These are phyloP conservation scores for Cloeon dipterum DNA, from an alignment of 2,888 invertebrate genomes.

Conservation along the genomic window DNA sequence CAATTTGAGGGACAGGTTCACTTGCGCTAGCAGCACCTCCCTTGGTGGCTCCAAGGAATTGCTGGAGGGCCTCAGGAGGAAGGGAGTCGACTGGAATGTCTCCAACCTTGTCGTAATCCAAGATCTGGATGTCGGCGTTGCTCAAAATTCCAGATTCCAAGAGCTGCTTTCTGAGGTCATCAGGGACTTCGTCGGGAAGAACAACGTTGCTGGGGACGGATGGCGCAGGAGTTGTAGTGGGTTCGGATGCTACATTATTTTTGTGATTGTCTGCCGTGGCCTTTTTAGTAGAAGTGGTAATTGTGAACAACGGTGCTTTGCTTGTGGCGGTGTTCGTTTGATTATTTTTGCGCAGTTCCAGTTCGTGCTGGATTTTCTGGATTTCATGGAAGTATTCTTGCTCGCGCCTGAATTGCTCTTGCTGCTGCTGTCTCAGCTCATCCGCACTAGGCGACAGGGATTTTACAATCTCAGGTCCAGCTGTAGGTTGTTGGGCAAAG, in stretches of 20 bases:
- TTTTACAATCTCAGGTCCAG: constrained; percentile 14
- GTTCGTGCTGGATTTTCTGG: not conserved
- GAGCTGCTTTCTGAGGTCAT: constrained; percentile 59
- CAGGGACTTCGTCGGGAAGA: constrained; percentile 70
- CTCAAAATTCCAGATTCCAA: constrained; percentile 66
- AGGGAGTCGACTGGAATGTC: constrained; percentile 62
- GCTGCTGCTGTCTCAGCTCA: constrained; percentile 23
- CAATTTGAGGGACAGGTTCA: constrained; percentile 40
- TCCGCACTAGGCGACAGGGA: constrained; percentile 12
- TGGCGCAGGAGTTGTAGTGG: constrained; percentile 11
- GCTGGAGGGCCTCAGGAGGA: constrained; percentile 65
- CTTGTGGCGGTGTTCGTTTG: too few relatives aligned
- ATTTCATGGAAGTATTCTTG: constrained; percentile 11
- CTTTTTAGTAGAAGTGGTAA: too few relatives aligned
- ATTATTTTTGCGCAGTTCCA: not conserved
- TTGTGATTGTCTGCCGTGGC: not conserved
- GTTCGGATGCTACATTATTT: constrained; percentile 1
- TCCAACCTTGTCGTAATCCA: constrained; percentile 74
- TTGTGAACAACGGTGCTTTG: not conserved
- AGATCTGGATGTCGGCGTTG: constrained; percentile 66
- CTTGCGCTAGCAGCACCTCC: constrained; percentile 23
- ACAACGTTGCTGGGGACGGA: constrained; percentile 10
- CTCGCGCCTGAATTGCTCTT: constrained; percentile 12
- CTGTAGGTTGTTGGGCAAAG: constrained; percentile 9
- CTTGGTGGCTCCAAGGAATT: constrained; percentile 68